Evolutionary conservation across 2,113 vertebrate genomes (phyloP).

Genomic region (Azemiops feae): DNA sequence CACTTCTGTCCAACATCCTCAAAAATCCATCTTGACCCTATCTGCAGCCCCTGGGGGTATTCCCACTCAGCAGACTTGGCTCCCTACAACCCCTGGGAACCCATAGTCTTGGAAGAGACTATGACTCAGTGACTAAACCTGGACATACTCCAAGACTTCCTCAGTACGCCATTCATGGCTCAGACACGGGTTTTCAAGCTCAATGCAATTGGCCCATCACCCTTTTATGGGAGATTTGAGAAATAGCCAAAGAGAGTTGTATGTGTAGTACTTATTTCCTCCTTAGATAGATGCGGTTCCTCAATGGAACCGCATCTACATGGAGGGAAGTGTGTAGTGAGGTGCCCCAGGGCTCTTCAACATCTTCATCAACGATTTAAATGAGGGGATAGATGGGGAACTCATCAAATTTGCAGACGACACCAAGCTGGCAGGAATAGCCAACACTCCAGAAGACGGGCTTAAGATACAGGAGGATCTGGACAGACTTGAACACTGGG

Average conservation of each 20-base stretch:
- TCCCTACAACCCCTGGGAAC: not conserved
- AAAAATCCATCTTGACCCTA: not conserved
- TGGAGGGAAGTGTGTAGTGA: too few relatives aligned
- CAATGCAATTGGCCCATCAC: not conserved
- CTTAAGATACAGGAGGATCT: too few relatives aligned
- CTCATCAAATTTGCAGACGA: too few relatives aligned
- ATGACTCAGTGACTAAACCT: not conserved
- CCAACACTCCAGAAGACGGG: too few relatives aligned
- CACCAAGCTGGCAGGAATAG: too few relatives aligned
- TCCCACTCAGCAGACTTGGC: not conserved
- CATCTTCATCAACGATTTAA: too few relatives aligned
- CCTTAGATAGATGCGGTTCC: too few relatives aligned
- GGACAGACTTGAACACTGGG: too few relatives aligned
- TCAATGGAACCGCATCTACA: too few relatives aligned
- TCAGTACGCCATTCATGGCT: not conserved
- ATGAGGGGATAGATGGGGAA: too few relatives aligned
- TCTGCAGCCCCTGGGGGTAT: not conserved
- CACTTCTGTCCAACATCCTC: not conserved
- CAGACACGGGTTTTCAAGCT: not conserved
- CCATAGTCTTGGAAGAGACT: not conserved
- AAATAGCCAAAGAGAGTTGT: not conserved
- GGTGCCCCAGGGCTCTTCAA: too few relatives aligned
- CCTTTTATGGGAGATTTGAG: not conserved
- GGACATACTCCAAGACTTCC: not conserved
- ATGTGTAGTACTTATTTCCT: not conserved